Evolutionary conservation across 2,113 vertebrate genomes (phyloP).

Genomic region (Psophia crepitans): DNA sequence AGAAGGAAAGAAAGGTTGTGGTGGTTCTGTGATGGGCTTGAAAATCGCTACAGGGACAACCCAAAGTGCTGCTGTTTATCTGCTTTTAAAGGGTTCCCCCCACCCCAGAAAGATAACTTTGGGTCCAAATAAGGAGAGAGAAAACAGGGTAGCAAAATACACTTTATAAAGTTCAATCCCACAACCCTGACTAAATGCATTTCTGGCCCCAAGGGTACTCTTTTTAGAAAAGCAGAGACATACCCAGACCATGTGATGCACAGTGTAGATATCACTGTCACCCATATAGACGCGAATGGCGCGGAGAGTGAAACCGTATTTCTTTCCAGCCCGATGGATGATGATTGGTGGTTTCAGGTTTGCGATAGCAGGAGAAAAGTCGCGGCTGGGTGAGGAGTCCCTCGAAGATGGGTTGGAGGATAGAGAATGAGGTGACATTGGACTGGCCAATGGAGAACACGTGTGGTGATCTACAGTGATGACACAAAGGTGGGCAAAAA

Average conservation of each 20-base stretch:
- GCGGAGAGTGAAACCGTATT: slow-evolving; percentile 95
- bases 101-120: neutral
- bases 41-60: neutral
- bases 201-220: neutral
- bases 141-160: neutral
- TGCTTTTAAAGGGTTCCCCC: neutral
- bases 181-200: neutral
- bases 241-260: slow-evolving; percentile 99
- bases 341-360: slow-evolving; percentile 85
- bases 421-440: slow-evolving; percentile 96
- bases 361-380: slow-evolving; percentile 87
- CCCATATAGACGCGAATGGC: slow-evolving; percentile 98
- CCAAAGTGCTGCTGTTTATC: neutral
- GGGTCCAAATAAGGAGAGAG: neutral
- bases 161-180: neutral
- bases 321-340: slow-evolving; percentile 94
- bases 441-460: slow-evolving; percentile 93
- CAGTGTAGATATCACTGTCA: slow-evolving; percentile 92
- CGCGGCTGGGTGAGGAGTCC: slow-evolving; percentile 95
- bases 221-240: slow-evolving; percentile 45
- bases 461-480: slow-evolving; percentile 87
- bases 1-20: neutral
- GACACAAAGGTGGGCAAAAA: slow-evolving; percentile 53
- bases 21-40: neutral
- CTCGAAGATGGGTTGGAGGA: slow-evolving; percentile 97